Evolutionary conservation across 2,888 invertebrate species (phyloP).

Genomic region (Caenorhabditis sp.): DNA sequence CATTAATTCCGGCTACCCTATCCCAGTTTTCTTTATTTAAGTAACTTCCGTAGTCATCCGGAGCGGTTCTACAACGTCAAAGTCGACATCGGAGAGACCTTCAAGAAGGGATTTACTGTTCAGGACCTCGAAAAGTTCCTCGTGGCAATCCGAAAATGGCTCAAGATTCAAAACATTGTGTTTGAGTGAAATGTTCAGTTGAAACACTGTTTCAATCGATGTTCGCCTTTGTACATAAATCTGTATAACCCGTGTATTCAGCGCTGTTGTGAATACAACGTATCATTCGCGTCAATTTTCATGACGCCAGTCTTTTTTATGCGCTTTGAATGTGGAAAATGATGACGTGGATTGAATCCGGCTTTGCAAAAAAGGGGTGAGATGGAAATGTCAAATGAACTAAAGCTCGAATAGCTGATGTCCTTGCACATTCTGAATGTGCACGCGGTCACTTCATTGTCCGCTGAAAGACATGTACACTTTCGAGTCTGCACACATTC

Average conservation of each 20-base stretch:
- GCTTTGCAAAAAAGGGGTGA: too few species aligned
- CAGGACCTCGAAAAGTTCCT: conserved; percentile 33
- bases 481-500: too few species aligned
- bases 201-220: too few species aligned
- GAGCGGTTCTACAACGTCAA: conserved; percentile 51
- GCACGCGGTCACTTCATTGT: too few species aligned
- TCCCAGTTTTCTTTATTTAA: conserved; percentile 4
- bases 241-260: too few species aligned
- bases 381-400: too few species aligned
- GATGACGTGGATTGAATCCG: not conserved
- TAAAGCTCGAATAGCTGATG: too few species aligned
- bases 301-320: not conserved
- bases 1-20: too few species aligned
- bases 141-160: conserved; percentile 30
- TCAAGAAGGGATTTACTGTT: conserved; percentile 57
- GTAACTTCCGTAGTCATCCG: conserved; percentile 49
- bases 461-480: too few species aligned
- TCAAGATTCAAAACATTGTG: conserved; percentile 32
- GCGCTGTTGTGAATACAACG: conserved; percentile 4
- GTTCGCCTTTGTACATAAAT: too few species aligned
- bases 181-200: conserved; percentile 12
- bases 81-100: conserved; percentile 48
- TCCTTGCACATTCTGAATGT: too few species aligned
- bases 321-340: not conserved
- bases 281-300: not conserved